Evolutionary conservation across 1,140 invertebrate genomes (phyloP), one percentile per base, ranked within the genome.

Genomic region (Eueides isabella): DNA sequence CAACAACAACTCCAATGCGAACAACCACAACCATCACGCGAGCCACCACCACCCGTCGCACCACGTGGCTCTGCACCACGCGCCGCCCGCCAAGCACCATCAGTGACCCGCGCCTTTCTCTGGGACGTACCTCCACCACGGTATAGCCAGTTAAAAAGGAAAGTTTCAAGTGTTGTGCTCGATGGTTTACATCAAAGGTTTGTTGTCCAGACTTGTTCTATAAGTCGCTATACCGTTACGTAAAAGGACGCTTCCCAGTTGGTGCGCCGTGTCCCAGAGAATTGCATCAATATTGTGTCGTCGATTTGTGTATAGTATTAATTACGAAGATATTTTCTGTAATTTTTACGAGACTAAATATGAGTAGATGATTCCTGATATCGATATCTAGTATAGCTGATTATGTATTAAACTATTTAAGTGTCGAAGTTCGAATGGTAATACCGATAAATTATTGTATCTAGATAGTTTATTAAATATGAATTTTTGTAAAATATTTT

Each of bases 81-180:
- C 96, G 30, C 94, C 95, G 81, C 91, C 92, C n/a, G 90, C 96
- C 74, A 97, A 97, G 90, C 97, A 97, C 90, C 96, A 97, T 94
- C 97, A 97, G 97, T 97, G 97, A 97, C 97, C 96, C 94, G 95
- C 95, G 95, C 95, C 95, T 80, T 96, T 96, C 95, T 96, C 96
- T 95, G 96, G 96, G 95, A 96, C 96, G 81, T 93, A 93, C 88
- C 94, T 95, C 85, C 94, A 95, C 81, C 95, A 95, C 87, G 95
- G 94, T 87, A 94, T 96, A 89, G 93, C 94, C 83, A 94, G 94
- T 75, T 95, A 94, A 93, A 87, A 78, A 84, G 86, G 85, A 83
- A 70, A 84, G 84, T 89, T 88, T 83, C 83, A 80, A 80, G 85
- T 85, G 84, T 83, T 76, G 80, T 82, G 73, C 73, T 76, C 71